A percentile compares a stretch with the other conserved stretches of the same genome.
Conservation (phyloP, 2,797 vertebrate species). For the Mormyrops attenuatus region DNA sequence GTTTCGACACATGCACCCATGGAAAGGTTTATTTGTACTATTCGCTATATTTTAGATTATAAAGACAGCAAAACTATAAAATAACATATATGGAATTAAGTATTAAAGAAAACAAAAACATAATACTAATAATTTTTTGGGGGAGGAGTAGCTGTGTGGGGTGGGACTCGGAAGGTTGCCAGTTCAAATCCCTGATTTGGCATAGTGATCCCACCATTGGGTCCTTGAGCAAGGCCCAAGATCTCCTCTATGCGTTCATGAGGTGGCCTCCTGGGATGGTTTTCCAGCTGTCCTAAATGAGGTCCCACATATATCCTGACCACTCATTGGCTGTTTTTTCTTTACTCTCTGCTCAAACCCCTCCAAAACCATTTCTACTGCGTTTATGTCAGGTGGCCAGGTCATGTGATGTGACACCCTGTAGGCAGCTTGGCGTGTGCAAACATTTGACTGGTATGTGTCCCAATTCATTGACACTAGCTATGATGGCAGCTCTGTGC, state of each 20-base stretch:
- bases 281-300: background rate
- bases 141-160: background rate
- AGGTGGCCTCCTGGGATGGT: background rate
- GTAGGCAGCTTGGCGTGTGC: background rate
- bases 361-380: background rate
- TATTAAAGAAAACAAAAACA: background rate
- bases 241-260: background rate
- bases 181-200: background rate
- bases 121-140: background rate
- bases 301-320: background rate
- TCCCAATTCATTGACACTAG: background rate
- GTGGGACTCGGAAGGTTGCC: background rate
- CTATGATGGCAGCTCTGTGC: background rate
- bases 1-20: background rate
- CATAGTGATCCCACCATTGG: background rate
- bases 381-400: background rate
- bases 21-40: background rate
- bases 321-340: background rate
- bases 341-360: background rate
- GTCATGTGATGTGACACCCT: background rate
- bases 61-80: background rate
- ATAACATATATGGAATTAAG: background rate
- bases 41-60: background rate
- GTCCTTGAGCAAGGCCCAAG: background rate
- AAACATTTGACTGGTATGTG: background rate